These are phyloP conservation scores for Hemiscyllium ocellatum DNA, from an alignment of 2,113 vertebrate species.

Conservation along the genomic window DNA sequence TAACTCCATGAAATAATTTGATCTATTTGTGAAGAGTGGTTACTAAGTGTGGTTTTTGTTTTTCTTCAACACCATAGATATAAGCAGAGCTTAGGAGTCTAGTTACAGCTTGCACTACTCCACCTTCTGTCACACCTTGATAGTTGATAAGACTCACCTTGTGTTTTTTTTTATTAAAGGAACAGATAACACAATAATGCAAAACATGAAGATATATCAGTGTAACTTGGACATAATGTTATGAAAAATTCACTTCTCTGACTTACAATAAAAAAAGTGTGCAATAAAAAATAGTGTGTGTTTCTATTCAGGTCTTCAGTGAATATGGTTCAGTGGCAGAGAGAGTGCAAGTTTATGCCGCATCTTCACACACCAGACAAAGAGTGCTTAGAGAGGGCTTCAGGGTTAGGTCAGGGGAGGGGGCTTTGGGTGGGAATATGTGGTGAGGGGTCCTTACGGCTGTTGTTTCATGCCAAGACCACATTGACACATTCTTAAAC, in stretches of 20 bases:
- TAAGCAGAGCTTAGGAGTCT: background rate
- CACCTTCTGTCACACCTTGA: background rate
- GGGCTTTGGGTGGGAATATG: no score
- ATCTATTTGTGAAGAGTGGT: background rate
- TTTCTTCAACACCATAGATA: background rate
- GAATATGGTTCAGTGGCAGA: background rate
- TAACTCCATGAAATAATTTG: background rate
- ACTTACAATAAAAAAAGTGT: background rate
- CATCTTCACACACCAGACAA: background rate
- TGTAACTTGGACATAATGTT: background rate
- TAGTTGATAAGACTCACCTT: background rate
- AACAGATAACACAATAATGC: background rate
- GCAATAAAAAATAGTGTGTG: no score
- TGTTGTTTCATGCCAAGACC: no score
- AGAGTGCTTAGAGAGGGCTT: background rate
- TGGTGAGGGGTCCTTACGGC: no score
- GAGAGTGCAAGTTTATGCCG: no score
- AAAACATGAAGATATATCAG: background rate
- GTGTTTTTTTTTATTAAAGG: background rate
- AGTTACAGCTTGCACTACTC: background rate
- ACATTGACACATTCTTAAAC: no score
- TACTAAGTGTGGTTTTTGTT: conserved; percentile 37
- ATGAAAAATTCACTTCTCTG: background rate
- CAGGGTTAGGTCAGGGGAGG: no score
- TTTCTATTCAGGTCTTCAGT: background rate